phyloP scores from a whole-genome alignment of 2,797 vertebrate species.

The Columba guinea region DNA sequence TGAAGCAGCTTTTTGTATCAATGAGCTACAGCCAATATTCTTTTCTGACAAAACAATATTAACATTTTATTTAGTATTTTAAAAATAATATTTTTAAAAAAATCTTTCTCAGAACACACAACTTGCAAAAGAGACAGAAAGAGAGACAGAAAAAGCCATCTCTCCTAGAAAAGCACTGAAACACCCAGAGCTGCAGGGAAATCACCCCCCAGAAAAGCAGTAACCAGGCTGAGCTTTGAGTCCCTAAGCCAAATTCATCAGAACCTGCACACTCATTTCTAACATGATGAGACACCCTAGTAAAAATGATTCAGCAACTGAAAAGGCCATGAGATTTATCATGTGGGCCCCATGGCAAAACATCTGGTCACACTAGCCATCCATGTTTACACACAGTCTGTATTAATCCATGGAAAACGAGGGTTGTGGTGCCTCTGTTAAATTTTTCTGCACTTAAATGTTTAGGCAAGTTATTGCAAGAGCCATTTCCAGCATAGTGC shows the following conservation, averaged over 20 bases:
- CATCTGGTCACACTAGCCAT: neutral
- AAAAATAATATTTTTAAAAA: neutral
- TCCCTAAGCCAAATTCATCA: fast-evolving
- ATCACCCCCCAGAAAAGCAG: fast-evolving
- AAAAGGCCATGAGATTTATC: neutral
- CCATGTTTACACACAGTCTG: fast-evolving
- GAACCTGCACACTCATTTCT: neutral
- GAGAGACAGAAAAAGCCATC: neutral
- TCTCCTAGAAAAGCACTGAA: neutral
- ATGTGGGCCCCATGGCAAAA: neutral
- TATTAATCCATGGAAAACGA: neutral
- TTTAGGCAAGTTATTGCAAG: neutral
- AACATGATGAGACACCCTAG: fast-evolving
- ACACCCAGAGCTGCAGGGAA: neutral
- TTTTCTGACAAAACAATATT: neutral
- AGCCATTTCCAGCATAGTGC: neutral
- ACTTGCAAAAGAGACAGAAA: neutral
- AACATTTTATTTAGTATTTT: neutral
- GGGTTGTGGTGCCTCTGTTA: neutral
- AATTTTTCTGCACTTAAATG: neutral
- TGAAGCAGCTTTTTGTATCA: neutral
- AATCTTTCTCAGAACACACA: neutral
- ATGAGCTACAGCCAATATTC: neutral
- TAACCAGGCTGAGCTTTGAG: neutral
- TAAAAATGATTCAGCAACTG: fast-evolving